phyloP scores from a whole-genome alignment of 2,888 invertebrate species.

The Tridacna crocea region DNA sequence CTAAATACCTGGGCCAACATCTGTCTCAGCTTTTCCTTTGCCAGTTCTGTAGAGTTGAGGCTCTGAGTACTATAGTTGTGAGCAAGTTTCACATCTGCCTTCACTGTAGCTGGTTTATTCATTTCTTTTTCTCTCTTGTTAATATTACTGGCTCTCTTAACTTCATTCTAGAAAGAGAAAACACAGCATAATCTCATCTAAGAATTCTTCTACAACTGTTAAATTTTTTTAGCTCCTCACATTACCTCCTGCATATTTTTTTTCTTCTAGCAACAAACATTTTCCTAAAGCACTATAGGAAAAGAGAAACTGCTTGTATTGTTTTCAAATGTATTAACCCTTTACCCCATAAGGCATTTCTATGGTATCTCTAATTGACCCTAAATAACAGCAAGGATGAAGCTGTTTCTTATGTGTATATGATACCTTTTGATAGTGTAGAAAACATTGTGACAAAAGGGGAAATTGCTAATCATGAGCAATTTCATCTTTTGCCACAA shows the following conservation, averaged over 20 bases:
- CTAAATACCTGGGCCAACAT: conserved; percentile 67
- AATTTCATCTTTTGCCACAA: too few relatives aligned
- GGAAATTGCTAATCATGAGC: too few relatives aligned
- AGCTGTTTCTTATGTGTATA: too few relatives aligned
- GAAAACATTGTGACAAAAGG: too few relatives aligned
- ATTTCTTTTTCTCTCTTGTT: conserved; percentile 68
- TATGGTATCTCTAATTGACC: too few relatives aligned
- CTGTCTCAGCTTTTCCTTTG: conserved; percentile 78
- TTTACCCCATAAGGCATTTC: not conserved
- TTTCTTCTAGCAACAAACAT: too few relatives aligned
- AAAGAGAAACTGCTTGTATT: conserved; percentile 1
- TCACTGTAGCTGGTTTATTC: conserved; percentile 70
- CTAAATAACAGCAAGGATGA: too few relatives aligned
- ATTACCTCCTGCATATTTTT: too few relatives aligned
- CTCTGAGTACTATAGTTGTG: conserved; percentile 83
- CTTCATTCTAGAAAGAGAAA: conserved; percentile 59
- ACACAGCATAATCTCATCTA: not conserved
- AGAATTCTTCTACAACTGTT: not conserved
- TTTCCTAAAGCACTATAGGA: not conserved
- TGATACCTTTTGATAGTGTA: too few relatives aligned
- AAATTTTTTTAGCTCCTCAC: not conserved
- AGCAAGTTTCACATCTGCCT: conserved; percentile 71
- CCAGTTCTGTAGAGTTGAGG: conserved; percentile 82
- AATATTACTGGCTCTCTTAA: conserved; percentile 73
- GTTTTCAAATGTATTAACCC: not conserved